Conservation (phyloP, 2,113 vertebrate genomes). For the Tupaia chinensis region DNA sequence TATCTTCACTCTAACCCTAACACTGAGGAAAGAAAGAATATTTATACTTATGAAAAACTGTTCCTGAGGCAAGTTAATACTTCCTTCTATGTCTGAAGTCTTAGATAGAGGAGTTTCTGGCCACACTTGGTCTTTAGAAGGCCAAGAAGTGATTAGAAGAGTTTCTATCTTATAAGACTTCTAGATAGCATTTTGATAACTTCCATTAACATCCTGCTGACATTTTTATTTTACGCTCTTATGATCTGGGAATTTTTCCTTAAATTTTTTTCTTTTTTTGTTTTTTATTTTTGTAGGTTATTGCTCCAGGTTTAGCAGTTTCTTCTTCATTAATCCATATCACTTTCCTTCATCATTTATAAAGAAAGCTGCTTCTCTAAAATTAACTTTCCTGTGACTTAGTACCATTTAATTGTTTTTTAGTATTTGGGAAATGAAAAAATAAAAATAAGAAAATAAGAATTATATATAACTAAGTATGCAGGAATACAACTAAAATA, state of each 20-base stretch:
- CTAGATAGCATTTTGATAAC: not conserved
- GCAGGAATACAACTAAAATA: not conserved
- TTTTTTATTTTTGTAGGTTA: not conserved
- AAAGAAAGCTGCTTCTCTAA: not conserved
- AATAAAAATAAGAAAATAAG: not conserved
- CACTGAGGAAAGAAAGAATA: not conserved
- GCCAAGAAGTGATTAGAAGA: not conserved
- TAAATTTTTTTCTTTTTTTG: too few relatives aligned
- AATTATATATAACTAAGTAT: not conserved
- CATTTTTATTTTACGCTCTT: not conserved
- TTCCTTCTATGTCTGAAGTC: not conserved
- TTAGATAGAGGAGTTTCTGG: not conserved
- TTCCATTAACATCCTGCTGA: not conserved
- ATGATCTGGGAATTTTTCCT: not conserved
- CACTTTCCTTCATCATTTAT: not conserved
- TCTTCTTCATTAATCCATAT: not conserved
- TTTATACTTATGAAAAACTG: not conserved
- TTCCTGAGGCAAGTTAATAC: not conserved
- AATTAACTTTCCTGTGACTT: not conserved
- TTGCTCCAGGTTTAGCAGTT: not conserved
- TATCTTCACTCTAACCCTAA: not conserved
- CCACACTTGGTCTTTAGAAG: too few relatives aligned
- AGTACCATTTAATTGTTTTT: not conserved
- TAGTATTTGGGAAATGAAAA: not conserved
- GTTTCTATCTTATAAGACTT: not conserved